Conservation (phyloP, 1,140 invertebrate genomes). For the Eurosta solidaginis region DNA sequence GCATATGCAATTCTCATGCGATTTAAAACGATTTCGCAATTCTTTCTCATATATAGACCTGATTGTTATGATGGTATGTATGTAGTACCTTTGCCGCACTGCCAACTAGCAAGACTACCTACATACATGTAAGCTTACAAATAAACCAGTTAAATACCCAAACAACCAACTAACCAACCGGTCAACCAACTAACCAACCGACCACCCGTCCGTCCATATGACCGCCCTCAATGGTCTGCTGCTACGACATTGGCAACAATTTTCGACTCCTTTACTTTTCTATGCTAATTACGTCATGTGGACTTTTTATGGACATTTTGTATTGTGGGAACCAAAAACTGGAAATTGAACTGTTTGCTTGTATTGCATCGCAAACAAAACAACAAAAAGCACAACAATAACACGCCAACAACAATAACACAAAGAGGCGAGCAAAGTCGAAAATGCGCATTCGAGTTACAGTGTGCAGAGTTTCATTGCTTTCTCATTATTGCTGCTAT, state of each 20-base stretch:
- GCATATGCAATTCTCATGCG: not conserved
- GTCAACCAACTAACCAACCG: not conserved
- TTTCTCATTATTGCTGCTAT: slow-evolving; percentile 30
- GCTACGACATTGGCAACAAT: not conserved
- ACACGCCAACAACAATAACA: not conserved
- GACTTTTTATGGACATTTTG: slow-evolving; percentile 58
- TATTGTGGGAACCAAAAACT: slow-evolving; percentile 60
- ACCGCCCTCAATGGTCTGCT: too few species aligned
- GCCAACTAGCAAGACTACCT: too few species aligned
- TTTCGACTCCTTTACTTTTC: slow-evolving; percentile 50
- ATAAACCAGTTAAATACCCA: too few species aligned
- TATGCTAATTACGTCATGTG: slow-evolving; percentile 60
- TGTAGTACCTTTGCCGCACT: too few species aligned
- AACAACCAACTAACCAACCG: too few species aligned
- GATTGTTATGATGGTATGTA: too few species aligned
- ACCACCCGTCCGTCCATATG: not conserved
- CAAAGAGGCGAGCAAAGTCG: not conserved
- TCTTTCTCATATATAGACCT: too few species aligned
- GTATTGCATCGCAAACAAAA: not conserved
- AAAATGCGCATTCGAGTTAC: not conserved
- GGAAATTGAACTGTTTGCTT: slow-evolving; percentile 43
- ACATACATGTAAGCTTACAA: too few species aligned
- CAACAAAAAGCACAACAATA: not conserved
- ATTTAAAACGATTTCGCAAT: not conserved
- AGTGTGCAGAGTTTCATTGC: not conserved